Evolutionary conservation across 2,888 invertebrate genomes (phyloP).

Genomic region (Tiphia femorata): DNA sequence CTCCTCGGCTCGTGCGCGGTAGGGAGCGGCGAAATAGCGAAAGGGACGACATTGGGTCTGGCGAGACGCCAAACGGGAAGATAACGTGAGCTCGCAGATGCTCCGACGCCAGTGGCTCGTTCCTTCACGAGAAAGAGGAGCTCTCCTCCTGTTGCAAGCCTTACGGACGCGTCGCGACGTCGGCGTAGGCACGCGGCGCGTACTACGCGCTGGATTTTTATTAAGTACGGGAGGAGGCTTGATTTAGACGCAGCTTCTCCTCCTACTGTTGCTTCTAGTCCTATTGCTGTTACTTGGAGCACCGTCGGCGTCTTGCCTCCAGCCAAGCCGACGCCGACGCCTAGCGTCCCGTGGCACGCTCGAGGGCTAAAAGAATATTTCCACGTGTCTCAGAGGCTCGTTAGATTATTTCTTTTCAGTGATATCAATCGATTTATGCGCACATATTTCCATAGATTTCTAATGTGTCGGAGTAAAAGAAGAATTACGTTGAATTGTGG

Average conservation of each 20-base stretch:
- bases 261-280: too few relatives aligned
- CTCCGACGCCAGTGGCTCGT: slow-evolving; percentile 18
- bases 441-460: too few relatives aligned
- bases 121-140: background rate
- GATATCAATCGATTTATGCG: too few relatives aligned
- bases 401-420: too few relatives aligned
- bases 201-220: slow-evolving; percentile 34
- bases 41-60: slow-evolving; percentile 43
- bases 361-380: slow-evolving; percentile 1
- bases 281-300: too few relatives aligned
- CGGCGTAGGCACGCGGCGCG: background rate
- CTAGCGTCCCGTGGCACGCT: background rate
- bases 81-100: slow-evolving; percentile 45
- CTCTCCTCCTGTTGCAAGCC: background rate
- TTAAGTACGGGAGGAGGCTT: slow-evolving; percentile 35
- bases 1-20: too few relatives aligned
- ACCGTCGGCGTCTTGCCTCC: too few relatives aligned
- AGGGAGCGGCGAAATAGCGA: slow-evolving; percentile 39
- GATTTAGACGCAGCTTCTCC: slow-evolving; percentile 39
- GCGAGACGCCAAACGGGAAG: slow-evolving; percentile 46
- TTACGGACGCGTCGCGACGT: background rate
- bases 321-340: background rate
- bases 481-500: too few relatives aligned
- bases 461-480: too few relatives aligned
- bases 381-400: background rate